These are phyloP conservation scores for Chrysomallon squamiferum DNA, from an alignment of 1,140 invertebrate genomes.

Conservation along the genomic window DNA sequence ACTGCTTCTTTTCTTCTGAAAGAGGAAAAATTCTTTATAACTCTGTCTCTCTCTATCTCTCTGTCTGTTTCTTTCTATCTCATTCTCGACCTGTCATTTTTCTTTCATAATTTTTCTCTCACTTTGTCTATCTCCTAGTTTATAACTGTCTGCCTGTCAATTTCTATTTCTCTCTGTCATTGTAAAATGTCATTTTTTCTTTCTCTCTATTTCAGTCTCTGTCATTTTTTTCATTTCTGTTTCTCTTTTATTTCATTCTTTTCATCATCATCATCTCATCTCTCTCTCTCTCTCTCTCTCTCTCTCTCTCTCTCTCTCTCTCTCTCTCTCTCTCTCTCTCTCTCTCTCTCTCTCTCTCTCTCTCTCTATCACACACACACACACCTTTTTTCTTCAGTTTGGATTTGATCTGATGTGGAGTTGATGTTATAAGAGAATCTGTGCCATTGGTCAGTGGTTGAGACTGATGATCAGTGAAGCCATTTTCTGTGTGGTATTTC, in stretches of 20 bases:
- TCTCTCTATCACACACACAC: background rate
- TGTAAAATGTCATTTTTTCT: background rate
- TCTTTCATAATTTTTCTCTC: background rate
- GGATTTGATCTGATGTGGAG: conserved; percentile 9
- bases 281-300: background rate
- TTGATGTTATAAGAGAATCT: conserved; percentile 13
- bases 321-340: no score
- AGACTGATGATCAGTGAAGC: background rate
- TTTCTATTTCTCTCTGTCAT: background rate
- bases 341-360: no score
- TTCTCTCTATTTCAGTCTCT: no score
- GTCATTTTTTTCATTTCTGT: no score
- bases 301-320: no score
- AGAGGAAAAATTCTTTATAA: background rate
- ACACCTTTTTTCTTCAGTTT: conserved; percentile 8
- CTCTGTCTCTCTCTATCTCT: background rate
- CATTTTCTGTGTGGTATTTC: background rate
- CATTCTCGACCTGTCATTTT: background rate
- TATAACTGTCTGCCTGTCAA: background rate
- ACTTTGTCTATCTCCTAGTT: background rate
- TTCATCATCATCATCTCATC: background rate
- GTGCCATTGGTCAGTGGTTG: conserved; percentile 4
- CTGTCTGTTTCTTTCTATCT: background rate
- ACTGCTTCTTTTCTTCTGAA: conserved; percentile 3
- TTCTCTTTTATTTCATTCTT: no score